Evolutionary conservation across 2,888 invertebrate species (phyloP), one percentile per base, ranked within the genome.

Genomic region (Petrolisthes cinctipes): DNA sequence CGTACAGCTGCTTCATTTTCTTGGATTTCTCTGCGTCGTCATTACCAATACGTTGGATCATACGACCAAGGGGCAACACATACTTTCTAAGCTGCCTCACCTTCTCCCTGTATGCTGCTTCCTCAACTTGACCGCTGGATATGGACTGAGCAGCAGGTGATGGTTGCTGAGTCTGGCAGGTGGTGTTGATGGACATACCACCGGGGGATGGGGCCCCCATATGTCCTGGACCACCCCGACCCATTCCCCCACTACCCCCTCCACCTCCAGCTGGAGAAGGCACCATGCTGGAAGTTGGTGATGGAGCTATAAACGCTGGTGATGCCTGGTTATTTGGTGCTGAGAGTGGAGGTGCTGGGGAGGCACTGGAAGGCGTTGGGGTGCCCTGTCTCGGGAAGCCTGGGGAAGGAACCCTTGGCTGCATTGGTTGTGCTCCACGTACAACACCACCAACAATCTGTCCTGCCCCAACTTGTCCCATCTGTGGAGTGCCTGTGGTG

Each of bases 1-100:
- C 98, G 56, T 98, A 93, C 0, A 99, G 94, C 91, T 97, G 98
- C 93, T 97, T 98, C 97, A 99, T 97, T 93, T 98, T 98, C 85
- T 96, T 96, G 92, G 97, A 94, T 92, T 97, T 97, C 92, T 97
- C 97, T 85, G 96, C 95, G 93, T 98, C 98, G 92, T 97, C 97
- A 92, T 95, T 96, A 92, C 96, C 96, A 94, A 96, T 96, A 92
- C 96, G 95, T 85, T 96, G 95, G 91, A 99, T 97, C 96, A 98
- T 97, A 90, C 97, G 95, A 80, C 97, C 94, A 53, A 99, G 93
- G 0, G 98, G 98, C 92, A 98, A 98, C 91, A 98, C 97, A 92
- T 97, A 99, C 93, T 97, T 97, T 91, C 97, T 97, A 57, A 99
- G 94, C 92, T 98, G 97, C 57, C 97, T 95, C 89, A 98, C 96